These are phyloP conservation scores for Tiaroga cobitis DNA, from an alignment of 2,797 vertebrate genomes.

Conservation along the genomic window DNA sequence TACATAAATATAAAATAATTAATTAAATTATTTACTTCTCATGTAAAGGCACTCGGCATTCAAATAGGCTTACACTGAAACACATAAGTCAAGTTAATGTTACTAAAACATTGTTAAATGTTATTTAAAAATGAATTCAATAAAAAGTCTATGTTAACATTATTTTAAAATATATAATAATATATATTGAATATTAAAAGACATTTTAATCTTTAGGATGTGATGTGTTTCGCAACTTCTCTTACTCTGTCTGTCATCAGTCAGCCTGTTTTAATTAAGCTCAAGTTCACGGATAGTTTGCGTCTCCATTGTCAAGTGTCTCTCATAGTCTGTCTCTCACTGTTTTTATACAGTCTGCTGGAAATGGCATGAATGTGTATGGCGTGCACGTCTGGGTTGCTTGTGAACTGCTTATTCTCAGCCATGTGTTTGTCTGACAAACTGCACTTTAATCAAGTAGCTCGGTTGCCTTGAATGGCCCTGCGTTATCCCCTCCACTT, in stretches of 20 bases:
- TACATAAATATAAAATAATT: no score
- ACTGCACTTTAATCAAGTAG: background rate
- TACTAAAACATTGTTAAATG: no score
- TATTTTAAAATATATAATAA: background rate
- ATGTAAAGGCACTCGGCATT: no score
- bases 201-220: background rate
- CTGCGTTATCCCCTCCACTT: background rate
- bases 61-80: no score
- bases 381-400: background rate
- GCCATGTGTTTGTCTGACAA: conserved; percentile 2
- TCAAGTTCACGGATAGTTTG: conserved; percentile 13
- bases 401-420: conserved; percentile 1
- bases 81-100: no score
- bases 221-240: background rate
- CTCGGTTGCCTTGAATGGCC: background rate
- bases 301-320: conserved; percentile 12
- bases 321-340: background rate
- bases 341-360: background rate
- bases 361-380: background rate
- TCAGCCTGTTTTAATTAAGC: background rate
- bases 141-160: background rate
- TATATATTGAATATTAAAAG: background rate
- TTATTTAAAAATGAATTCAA: background rate
- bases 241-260: background rate
- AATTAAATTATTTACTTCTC: no score